Percentiles rank a stretch among this genome's conserved stretches.
Evolutionary conservation across 2,888 invertebrate species (phyloP).

Genomic region (Napeogenes inachia): DNA sequence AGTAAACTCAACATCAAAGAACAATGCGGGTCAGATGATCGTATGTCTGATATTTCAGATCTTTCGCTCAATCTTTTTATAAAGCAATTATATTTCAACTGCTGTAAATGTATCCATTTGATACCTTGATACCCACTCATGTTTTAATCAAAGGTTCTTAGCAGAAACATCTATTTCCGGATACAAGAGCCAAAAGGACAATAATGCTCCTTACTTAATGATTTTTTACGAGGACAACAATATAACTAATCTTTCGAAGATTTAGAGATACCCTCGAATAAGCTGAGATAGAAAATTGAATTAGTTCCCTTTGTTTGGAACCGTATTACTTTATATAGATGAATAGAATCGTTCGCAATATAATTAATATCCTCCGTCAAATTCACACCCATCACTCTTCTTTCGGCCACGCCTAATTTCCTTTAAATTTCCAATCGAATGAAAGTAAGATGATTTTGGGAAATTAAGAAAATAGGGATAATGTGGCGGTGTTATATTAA

Average conservation of each 20-base stretch:
- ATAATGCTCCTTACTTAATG: not conserved
- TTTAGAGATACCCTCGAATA: not conserved
- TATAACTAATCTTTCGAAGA: constrained; percentile 6
- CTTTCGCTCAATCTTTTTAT: no score
- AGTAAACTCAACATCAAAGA: no score
- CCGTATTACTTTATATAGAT: constrained; percentile 14
- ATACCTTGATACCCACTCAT: no score
- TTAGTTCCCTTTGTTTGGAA: constrained; percentile 7
- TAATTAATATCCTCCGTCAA: constrained; percentile 71
- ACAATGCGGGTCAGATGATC: no score
- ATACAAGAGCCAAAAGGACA: not conserved
- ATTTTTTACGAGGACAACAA: not conserved
- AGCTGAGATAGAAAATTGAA: not conserved
- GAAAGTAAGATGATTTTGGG: constrained; percentile 21
- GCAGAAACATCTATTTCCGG: no score
- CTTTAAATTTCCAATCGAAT: constrained; percentile 44
- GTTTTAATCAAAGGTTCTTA: no score
- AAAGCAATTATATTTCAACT: no score
- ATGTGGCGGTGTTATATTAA: no score
- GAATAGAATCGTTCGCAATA: constrained; percentile 47
- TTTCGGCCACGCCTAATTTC: constrained; percentile 38
- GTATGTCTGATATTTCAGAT: no score
- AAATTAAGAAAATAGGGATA: constrained; percentile 17
- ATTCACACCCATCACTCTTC: constrained; percentile 55
- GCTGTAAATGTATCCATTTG: no score